A percentile compares a stretch with the other conserved stretches of the same genome.
Conservation (phyloP, 2,797 vertebrate species). For the Galaxias olidus region DNA sequence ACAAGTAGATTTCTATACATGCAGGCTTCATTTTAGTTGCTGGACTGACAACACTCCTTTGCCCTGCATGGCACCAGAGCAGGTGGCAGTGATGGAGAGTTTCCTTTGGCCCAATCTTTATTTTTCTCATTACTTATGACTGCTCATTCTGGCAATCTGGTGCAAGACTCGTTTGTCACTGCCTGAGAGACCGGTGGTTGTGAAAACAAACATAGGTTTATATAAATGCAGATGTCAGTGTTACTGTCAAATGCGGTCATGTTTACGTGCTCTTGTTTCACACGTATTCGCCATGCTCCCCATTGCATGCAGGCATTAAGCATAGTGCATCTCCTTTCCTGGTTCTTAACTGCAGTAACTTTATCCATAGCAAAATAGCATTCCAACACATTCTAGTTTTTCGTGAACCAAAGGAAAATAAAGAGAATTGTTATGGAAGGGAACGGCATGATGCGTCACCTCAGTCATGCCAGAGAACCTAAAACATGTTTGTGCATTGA, state of each 20-base stretch:
- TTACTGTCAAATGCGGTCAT: slow-evolving; percentile 11
- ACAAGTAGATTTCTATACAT: too few relatives aligned
- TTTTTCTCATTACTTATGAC: slow-evolving; percentile 23
- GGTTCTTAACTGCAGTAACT: too few relatives aligned
- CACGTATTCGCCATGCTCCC: slow-evolving; percentile 8
- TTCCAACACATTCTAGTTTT: too few relatives aligned
- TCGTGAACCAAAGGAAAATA: too few relatives aligned
- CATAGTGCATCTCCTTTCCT: background rate
- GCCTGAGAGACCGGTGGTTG: slow-evolving; percentile 24
- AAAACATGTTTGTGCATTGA: background rate
- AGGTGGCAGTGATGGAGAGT: slow-evolving; percentile 25
- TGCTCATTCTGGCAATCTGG: slow-evolving; percentile 15
- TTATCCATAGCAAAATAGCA: too few relatives aligned
- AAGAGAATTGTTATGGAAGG: too few relatives aligned
- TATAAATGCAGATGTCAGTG: slow-evolving; percentile 30
- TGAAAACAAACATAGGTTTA: slow-evolving; percentile 29
- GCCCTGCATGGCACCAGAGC: slow-evolving; percentile 2
- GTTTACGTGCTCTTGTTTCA: slow-evolving; percentile 18
- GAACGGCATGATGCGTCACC: too few relatives aligned
- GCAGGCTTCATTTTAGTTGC: too few relatives aligned
- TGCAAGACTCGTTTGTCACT: slow-evolving; percentile 5
- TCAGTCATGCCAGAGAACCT: background rate
- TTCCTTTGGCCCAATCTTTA: slow-evolving; percentile 17
- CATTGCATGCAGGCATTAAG: background rate
- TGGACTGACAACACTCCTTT: slow-evolving; percentile 16